Evolutionary conservation across 2,797 vertebrate species (phyloP).

Genomic region (Eutrigla gurnardus): DNA sequence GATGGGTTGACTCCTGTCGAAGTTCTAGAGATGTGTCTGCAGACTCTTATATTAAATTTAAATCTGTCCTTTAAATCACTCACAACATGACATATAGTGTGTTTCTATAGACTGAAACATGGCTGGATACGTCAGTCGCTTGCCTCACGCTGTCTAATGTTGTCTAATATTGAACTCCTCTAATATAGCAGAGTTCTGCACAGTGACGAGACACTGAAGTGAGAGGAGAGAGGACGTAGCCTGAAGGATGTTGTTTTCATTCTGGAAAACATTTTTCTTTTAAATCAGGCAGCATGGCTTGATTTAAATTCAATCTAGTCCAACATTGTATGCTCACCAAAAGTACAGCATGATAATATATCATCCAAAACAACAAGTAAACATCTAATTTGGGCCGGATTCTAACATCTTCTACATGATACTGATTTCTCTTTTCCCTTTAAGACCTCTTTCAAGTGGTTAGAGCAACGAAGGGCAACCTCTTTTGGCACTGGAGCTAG

Average conservation of each 20-base stretch:
- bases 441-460: constrained; percentile 67
- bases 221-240: constrained; percentile 10
- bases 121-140: background rate
- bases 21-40: background rate
- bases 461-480: constrained; percentile 57
- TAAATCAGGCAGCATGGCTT: constrained; percentile 18
- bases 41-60: constrained; percentile 18
- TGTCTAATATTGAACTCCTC: constrained; percentile 10
- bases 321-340: constrained; percentile 5
- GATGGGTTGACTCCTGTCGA: background rate
- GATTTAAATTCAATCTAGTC: constrained; percentile 38
- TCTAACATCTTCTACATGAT: constrained; percentile 48
- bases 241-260: constrained; percentile 6
- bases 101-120: constrained; percentile 16
- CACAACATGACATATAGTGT: background rate
- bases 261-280: constrained; percentile 18
- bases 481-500: constrained; percentile 57
- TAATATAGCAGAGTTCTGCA: background rate
- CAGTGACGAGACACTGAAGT: background rate
- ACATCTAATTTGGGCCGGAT: constrained; percentile 49
- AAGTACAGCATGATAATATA: constrained; percentile 13
- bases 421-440: constrained; percentile 58
- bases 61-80: constrained; percentile 16
- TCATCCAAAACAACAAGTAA: constrained; percentile 47
- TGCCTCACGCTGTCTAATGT: constrained; percentile 1